Evolutionary conservation across 2,888 invertebrate genomes (phyloP).

Genomic region (Byasa hedistus): DNA sequence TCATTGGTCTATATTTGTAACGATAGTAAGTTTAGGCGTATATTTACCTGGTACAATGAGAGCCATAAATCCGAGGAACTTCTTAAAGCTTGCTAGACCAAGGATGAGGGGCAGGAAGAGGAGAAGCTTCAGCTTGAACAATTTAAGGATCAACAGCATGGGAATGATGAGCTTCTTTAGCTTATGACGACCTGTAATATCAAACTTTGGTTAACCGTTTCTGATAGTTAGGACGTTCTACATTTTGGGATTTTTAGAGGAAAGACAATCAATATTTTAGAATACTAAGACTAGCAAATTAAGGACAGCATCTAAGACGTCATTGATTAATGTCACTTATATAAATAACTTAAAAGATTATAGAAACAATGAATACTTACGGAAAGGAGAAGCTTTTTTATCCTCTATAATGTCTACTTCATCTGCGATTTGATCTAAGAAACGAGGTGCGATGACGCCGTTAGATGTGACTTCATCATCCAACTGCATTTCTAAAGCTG

Average conservation of each 20-base stretch:
- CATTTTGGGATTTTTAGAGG: too few species aligned
- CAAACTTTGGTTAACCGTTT: neutral
- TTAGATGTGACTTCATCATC: slow-evolving; percentile 87
- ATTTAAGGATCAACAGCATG: slow-evolving; percentile 87
- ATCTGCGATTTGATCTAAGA: slow-evolving; percentile 90
- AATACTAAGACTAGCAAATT: too few species aligned
- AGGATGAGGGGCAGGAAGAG: slow-evolving; percentile 90
- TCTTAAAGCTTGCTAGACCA: slow-evolving; percentile 91
- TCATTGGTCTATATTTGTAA: neutral
- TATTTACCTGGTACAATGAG: slow-evolving; percentile 84
- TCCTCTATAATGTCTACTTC: slow-evolving; percentile 91
- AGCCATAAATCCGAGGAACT: slow-evolving; percentile 89
- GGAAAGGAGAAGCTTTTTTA: slow-evolving; percentile 88
- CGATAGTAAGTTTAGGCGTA: neutral
- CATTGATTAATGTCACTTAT: neutral
- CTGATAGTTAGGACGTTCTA: too few species aligned
- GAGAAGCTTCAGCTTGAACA: slow-evolving; percentile 90
- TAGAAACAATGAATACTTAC: slow-evolving; percentile 76
- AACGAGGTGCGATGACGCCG: slow-evolving; percentile 88
- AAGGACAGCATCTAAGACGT: too few species aligned
- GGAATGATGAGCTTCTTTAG: slow-evolving; percentile 91
- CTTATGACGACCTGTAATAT: slow-evolving; percentile 85
- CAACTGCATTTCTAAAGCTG: slow-evolving; percentile 86
- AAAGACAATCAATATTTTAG: too few species aligned
- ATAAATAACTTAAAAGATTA: neutral